A percentile compares a stretch with the other conserved stretches of the same genome.
These are phyloP conservation scores for Aleiodes sp. DNA, from an alignment of 1,140 invertebrate species.

Conservation along the genomic window DNA sequence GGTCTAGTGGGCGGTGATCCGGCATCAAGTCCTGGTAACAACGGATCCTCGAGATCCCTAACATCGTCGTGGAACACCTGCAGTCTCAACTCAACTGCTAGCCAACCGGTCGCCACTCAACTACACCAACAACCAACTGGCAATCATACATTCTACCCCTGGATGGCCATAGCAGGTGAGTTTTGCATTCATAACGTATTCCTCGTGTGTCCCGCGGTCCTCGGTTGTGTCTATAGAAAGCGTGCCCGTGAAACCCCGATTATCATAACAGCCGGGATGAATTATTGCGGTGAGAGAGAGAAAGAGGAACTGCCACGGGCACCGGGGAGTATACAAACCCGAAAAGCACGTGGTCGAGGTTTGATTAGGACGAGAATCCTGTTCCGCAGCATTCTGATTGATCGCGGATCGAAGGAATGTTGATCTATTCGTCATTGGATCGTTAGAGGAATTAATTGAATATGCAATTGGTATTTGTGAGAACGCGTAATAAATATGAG, in stretches of 20 bases:
- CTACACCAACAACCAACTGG: conserved; percentile 84
- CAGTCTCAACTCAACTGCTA: conserved; percentile 77
- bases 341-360: conserved; percentile 26
- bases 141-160: conserved; percentile 95
- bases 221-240: neutral
- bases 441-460: too few species aligned
- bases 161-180: conserved; percentile 98
- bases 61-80: conserved; percentile 83
- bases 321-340: neutral
- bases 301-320: conserved; percentile 9
- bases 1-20: conserved; percentile 78
- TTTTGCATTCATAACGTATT: conserved; percentile 45
- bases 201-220: neutral
- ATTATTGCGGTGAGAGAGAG: conserved; percentile 40
- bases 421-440: too few species aligned
- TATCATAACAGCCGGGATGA: conserved; percentile 54
- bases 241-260: conserved; percentile 33
- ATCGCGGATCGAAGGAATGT: too few species aligned
- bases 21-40: conserved; percentile 78
- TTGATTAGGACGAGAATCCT: too few species aligned
- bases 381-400: too few species aligned
- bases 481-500: neutral
- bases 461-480: too few species aligned
- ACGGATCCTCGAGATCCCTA: conserved; percentile 71
- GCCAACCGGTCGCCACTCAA: conserved; percentile 81